Percentiles rank a stretch among this genome's conserved stretches.
Evolutionary conservation across 2,113 vertebrate species (phyloP).

Genomic region (Bubalus kerabau): DNA sequence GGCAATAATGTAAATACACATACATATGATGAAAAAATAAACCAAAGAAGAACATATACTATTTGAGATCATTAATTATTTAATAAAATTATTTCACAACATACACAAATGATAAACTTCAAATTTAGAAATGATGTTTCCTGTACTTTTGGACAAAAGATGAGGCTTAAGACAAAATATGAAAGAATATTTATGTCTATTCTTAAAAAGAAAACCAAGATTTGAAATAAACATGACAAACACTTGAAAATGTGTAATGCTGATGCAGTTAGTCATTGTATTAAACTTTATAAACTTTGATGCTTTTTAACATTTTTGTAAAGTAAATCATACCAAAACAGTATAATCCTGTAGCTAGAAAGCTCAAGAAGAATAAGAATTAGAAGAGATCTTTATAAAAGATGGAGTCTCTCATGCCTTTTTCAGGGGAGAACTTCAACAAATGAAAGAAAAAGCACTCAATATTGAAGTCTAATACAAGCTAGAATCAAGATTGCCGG

Average conservation of each 20-base stretch:
- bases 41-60: not conserved
- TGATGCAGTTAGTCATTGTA: not conserved
- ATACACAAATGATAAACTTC: not conserved
- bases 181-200: not conserved
- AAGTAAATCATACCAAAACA: not conserved
- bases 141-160: not conserved
- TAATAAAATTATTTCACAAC: not conserved
- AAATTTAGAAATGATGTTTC: not conserved
- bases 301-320: not conserved
- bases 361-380: not conserved
- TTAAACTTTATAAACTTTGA: not conserved
- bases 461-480: not conserved
- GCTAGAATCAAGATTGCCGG: no score
- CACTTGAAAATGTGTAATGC: not conserved
- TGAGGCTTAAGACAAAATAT: not conserved
- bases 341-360: not conserved
- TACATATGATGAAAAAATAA: not conserved
- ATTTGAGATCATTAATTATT: not conserved
- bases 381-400: not conserved
- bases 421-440: not conserved
- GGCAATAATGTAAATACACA: not conserved
- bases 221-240: not conserved
- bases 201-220: not conserved
- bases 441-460: not conserved
- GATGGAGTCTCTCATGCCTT: not conserved